phyloP scores from a whole-genome alignment of 2,797 vertebrate genomes.

The Pogonophryne albipinna region DNA sequence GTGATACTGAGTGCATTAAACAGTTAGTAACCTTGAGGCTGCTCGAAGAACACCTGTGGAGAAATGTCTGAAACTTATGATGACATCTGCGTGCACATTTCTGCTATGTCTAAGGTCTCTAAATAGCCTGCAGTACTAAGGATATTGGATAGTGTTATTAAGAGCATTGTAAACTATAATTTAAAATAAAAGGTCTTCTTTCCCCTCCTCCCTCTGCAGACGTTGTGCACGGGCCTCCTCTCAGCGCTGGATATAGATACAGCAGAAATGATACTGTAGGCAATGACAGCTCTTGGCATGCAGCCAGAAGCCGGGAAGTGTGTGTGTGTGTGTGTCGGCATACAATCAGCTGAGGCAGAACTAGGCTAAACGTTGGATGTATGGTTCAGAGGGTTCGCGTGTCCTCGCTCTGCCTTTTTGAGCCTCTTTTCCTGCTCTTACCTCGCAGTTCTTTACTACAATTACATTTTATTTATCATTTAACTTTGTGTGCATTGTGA shows the following conservation, averaged over 20 bases:
- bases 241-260: constrained; percentile 71
- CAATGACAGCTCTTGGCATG: constrained; percentile 78
- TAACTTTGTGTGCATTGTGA: neutral
- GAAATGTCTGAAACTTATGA: too few species aligned
- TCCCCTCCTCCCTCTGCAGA: constrained; percentile 11
- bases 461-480: neutral
- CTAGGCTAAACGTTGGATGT: constrained; percentile 78
- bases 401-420: constrained; percentile 46
- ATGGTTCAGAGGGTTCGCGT: constrained; percentile 74
- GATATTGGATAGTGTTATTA: neutral
- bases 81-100: too few species aligned
- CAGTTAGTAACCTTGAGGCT: too few species aligned
- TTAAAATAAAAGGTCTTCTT: neutral
- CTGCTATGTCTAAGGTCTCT: too few species aligned
- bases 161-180: neutral
- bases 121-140: neutral
- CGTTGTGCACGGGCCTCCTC: constrained; percentile 24
- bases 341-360: constrained; percentile 81
- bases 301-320: constrained; percentile 62
- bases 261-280: constrained; percentile 73
- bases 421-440: constrained; percentile 19
- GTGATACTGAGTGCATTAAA: too few species aligned
- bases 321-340: constrained; percentile 46
- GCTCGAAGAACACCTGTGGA: too few species aligned
- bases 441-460: neutral